Base-by-base conservation (phyloP, 2,888 invertebrate genomes). In the Lacanobia oleracea region DNA sequence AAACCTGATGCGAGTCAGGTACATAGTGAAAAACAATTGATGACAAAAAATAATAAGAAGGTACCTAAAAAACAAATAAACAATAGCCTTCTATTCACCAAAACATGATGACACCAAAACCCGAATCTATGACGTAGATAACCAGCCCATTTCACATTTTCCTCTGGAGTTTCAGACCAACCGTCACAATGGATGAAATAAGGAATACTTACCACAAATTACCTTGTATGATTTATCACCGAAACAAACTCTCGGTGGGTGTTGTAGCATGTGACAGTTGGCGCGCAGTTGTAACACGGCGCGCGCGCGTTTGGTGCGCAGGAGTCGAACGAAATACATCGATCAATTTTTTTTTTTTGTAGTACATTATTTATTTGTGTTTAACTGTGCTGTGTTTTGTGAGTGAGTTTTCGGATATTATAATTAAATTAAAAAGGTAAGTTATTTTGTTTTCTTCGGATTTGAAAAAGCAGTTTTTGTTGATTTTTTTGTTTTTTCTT, bases 231-330 rank as follows among this genome's bases (percentile, higher is more conserved):
- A 65, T 72, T 77, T 67, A 68, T 76, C 61, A 54, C 45, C 18
- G 50, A 51, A 65, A 23, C 53, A 53, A 43, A 53, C 40, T 48
- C 27, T 56, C 51, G 62, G 67, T 68, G 57, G 54, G 53, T 57
- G 40, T 43, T 37, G 37, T 40, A 56, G 10, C 45, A 21, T 37
- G 16, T 50, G n/a, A 21, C 77, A 85, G 84, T 84, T 70, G 33
- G 50, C 70, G 74, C 65, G 71, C 74, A 67, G 81, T 73, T 37
- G 75, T 66, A 40, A 63, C 10, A 70, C 68, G 56, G 53, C 60
- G 59, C 61, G 72, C 79, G 66, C 86, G 84, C 71, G 63, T 10
- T 57, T 21, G n/a, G 50, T 40, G 84, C 84, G 81, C 81, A 51
- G 10, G 76, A 81, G 78, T 72, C 14, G 67, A 61, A 70, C 72